These are phyloP conservation scores for Dasyurus viverrinus DNA, from an alignment of 2,113 vertebrate genomes.

Conservation along the genomic window DNA sequence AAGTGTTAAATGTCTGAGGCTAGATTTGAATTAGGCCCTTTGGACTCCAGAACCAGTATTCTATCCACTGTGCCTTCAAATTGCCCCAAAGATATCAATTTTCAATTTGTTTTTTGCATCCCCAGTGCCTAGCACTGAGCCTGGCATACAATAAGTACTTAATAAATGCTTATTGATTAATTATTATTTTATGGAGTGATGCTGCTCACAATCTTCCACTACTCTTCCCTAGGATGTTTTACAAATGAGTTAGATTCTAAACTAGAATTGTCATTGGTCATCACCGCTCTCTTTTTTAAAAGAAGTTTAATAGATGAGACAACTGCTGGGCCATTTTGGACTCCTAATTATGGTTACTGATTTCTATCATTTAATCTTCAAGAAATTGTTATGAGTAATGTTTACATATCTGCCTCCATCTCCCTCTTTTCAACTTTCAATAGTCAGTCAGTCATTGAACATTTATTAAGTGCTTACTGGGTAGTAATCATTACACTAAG, in stretches of 20 bases:
- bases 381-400: background rate
- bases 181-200: background rate
- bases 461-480: background rate
- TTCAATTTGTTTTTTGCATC: background rate
- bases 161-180: background rate
- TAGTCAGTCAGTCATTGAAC: background rate
- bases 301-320: background rate
- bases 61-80: too few species aligned
- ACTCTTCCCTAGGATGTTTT: background rate
- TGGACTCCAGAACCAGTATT: too few species aligned
- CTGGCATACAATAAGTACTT: background rate
- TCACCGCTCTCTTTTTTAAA: background rate
- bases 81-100: background rate
- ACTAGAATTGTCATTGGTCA: background rate
- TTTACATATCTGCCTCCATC: background rate
- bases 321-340: background rate
- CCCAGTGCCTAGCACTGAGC: background rate
- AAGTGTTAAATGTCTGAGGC: too few species aligned
- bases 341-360: background rate
- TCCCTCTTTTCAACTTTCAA: background rate
- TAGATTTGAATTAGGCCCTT: too few species aligned
- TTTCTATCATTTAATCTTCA: background rate
- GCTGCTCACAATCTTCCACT: background rate
- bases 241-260: background rate
- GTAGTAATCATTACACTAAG: background rate